Base-by-base conservation (phyloP, 2,113 vertebrate species). In the Leucoraja erinaceus region DNA sequence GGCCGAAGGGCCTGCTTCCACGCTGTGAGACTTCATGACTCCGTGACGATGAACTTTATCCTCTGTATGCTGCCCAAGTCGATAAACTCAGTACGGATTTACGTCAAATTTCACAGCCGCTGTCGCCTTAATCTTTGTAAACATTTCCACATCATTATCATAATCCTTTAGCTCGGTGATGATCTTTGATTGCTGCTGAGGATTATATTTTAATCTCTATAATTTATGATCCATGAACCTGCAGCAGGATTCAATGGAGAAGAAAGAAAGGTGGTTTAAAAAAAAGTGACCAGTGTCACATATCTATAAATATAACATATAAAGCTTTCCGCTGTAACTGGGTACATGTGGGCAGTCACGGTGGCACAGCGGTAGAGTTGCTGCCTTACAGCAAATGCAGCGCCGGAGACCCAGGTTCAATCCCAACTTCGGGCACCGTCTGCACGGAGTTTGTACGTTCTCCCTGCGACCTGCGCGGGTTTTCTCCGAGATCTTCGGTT, bases 191-290 rank as follows among this genome's bases (percentile, higher is more conserved):
- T 68, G 47, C 16, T 91, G 90, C 54, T 54, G 66, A 47, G 33
- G 68, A 74, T 91, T 91, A 91, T 70, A 91, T 38, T 11, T 54
- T 91, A 91, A 91, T 91, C 90, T 91, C 72, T 22, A 33, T 74
- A 74, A 72, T 91, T 91, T 91, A 72, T 72, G 54, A 70, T 91
- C 66, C 86, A 33, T 33, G 86, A 90, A 18, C 77, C 5, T 83
- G 54, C 79, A 83, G 47, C 38, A 47, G 25, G 54, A 83, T 56
- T 56, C 79, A 83, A 83, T 18, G 54, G 47, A 56, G 79, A 56
- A 83, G 79, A 22, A 81, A 47, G 16, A 20, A 5, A 20, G 70
- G 70, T 72, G 38, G 38, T 47, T 47, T 1, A 47, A 47, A 20
- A 18, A 72, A 83, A 72, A 28, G 28, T 72, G 59, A 88, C 59